Base-by-base conservation (phyloP, 2,888 invertebrate species). In the Dysmachus trigonus region DNA sequence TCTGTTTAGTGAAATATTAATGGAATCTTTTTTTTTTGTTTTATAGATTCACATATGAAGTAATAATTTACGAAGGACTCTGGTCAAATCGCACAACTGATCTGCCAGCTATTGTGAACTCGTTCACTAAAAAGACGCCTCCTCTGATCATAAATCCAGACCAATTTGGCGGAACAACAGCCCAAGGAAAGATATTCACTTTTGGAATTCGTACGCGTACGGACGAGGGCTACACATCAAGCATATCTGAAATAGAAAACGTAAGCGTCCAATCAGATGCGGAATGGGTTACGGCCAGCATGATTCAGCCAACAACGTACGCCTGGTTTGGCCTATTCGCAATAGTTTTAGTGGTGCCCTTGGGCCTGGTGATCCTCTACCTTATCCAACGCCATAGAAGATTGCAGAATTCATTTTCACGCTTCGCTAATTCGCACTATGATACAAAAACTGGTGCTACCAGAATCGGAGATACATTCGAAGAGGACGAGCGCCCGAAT, bases 371-470 rank as follows among this genome's bases (percentile, higher is more conserved):
- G 2, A 93, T 97, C 53, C 93, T 93, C 15, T 94, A 95, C 90
- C 91, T 93, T 87, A 93, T 94, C 86, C 90, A 96, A 79, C 93
- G 96, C 35, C 96, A 97, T 91, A 93, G 95, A 74, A 93, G 96
- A 76, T 93, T 97, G 51, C 95, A 96, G 90, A 94, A 95, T 88
- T 96, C 95, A 89, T 97, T 97, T 92, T 94, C 95, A 85, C 94
- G 96, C 84, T 97, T 97, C 92, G 95, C 96, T 41, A 96, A 95
- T 91, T 96, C 96, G 88, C 96, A 96, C 91, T 98, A 98, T 91
- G 97, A 97, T 93, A 95, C 96, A 84, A 94, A 97, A 88, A 95
- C 97, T 81, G 97, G 97, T 77, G 96, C 97, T 89, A 97, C 98
- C 71, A 97, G 97, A 84, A 96, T 98, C 91, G 95, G 95, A 88